Percentiles rank a stretch among this genome's conserved stretches.
Evolutionary conservation across 2,888 invertebrate species (phyloP).

Genomic region (Ichneumoninae sp.): DNA sequence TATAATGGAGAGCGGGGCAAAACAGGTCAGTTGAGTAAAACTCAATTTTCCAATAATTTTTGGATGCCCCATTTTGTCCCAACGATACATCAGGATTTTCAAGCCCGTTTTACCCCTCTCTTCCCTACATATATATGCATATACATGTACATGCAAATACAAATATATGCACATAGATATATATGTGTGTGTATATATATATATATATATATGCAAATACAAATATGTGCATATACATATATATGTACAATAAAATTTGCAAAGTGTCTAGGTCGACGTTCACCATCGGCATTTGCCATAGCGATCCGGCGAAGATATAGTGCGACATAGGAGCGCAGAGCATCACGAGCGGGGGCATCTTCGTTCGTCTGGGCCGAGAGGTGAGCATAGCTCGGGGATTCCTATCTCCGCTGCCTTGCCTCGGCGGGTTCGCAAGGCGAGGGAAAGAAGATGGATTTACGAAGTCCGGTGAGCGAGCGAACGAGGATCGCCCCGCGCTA

Average conservation of each 20-base stretch:
- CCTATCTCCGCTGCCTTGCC: conserved; percentile 41
- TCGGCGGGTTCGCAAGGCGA: conserved; percentile 25
- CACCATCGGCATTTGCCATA: conserved; percentile 37
- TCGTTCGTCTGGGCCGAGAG: conserved; percentile 22
- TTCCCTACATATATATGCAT: too few species aligned
- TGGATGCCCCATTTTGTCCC: too few species aligned
- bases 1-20: neutral
- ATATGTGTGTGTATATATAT: too few species aligned
- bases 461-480: conserved; percentile 25
- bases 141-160: too few species aligned
- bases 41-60: too few species aligned
- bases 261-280: neutral
- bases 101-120: too few species aligned
- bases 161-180: too few species aligned
- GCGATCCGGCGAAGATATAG: conserved; percentile 4
- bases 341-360: conserved; percentile 28
- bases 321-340: conserved; percentile 24
- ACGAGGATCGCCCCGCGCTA: conserved; percentile 10
- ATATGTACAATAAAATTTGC: neutral
- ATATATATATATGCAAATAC: too few species aligned
- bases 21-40: too few species aligned
- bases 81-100: too few species aligned
- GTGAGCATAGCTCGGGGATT: conserved; percentile 40
- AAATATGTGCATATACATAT: too few species aligned
- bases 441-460: conserved; percentile 49